A percentile compares a stretch with the other conserved stretches of the same genome.
phyloP scores from a whole-genome alignment of 2,113 vertebrate species.

The Atlantisia rogersi region DNA sequence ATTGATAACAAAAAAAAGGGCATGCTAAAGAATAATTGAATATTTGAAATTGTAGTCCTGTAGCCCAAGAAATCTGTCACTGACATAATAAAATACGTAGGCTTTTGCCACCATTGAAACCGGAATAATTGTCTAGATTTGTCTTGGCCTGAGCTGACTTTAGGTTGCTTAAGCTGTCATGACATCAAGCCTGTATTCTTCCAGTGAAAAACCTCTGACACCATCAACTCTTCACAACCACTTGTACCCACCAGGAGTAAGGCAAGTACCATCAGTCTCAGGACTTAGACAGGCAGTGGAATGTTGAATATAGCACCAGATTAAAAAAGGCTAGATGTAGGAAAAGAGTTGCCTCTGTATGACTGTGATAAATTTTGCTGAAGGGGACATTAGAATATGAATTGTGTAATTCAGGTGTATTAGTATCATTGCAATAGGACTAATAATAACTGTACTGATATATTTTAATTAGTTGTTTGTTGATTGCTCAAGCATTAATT shows the following conservation, averaged over 20 bases:
- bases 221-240: fast-evolving
- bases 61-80: neutral
- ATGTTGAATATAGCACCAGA: neutral
- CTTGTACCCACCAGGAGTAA: fast-evolving
- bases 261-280: neutral
- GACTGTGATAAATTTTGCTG: neutral
- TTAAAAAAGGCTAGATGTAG: neutral
- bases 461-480: neutral
- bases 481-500: neutral
- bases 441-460: neutral
- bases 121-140: neutral
- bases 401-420: neutral
- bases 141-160: neutral
- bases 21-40: neutral
- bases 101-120: neutral
- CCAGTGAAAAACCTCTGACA: neutral
- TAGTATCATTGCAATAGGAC: neutral
- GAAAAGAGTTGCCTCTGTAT: neutral
- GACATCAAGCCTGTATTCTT: neutral
- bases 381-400: neutral
- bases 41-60: neutral
- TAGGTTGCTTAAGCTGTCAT: neutral
- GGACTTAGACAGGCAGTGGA: neutral
- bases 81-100: neutral
- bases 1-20: neutral